phyloP scores from a whole-genome alignment of 2,888 invertebrate genomes.

The Palloptera scutellata region DNA sequence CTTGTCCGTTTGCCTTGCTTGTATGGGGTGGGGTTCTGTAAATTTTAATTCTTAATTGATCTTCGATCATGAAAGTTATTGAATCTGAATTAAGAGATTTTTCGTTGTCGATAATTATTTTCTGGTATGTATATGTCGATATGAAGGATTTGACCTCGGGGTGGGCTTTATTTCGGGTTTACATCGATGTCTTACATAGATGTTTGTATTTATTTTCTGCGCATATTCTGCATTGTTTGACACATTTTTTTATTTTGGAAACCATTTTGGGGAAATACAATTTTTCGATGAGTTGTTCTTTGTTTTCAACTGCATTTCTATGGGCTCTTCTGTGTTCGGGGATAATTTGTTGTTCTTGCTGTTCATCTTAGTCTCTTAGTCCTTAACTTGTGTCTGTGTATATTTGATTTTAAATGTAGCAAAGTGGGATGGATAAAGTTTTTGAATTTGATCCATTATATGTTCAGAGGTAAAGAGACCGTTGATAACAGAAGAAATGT shows the following conservation, averaged over 20 bases:
- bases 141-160: not conserved
- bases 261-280: conserved; percentile 13
- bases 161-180: not conserved
- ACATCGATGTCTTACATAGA: not conserved
- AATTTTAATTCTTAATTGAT: conserved; percentile 16
- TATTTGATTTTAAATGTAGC: conserved; percentile 1
- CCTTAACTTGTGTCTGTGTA: not conserved
- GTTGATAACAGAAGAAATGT: conserved; percentile 9
- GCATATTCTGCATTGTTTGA: too few relatives aligned
- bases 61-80: conserved; percentile 14
- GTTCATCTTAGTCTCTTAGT: not conserved
- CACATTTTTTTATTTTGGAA: too few relatives aligned
- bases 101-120: conserved; percentile 21
- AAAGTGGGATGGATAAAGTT: too few relatives aligned
- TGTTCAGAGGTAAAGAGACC: conserved; percentile 4
- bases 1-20: conserved; percentile 8
- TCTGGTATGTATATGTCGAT: not conserved
- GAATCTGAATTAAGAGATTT: conserved; percentile 6
- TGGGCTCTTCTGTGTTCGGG: conserved; percentile 1
- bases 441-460: conserved; percentile 10
- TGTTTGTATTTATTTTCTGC: too few relatives aligned
- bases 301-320: conserved; percentile 7
- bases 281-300: conserved; percentile 8
- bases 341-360: conserved; percentile 5
- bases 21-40: not conserved